Evolutionary conservation across 2,797 vertebrate species (phyloP), one percentile per base, ranked within the genome.

Genomic region (Leucoraja ocellata): DNA sequence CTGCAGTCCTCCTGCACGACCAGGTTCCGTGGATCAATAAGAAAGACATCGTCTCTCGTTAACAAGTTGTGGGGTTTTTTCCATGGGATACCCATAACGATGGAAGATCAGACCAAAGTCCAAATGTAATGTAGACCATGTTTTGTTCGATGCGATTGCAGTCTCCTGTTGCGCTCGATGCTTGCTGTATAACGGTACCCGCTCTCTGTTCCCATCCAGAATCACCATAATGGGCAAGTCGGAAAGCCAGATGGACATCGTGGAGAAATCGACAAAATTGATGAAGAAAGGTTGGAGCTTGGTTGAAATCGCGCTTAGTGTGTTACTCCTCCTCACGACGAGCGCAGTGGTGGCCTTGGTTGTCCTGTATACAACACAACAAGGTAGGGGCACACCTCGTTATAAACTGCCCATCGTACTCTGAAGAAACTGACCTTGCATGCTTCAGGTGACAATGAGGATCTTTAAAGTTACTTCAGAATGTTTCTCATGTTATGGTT

Each of bases 171-270:
- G 8, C 6, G 68, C 16, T 68, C 84, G 63, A 14, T 21, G 84
- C 68, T 68, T 11, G n/a, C 16, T 68, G 58, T 63, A 0, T 91
- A 71, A 71, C 88, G 1, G 65, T 21, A 36, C 68, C 14, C 0
- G 92, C 94, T 95, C 94, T 94, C 46, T 93, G 39, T 63, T 39
- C 77, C 93, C 93, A 94, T 96, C 93, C 93, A 97, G 96, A 95
- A 95, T 95, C 94, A 95, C 95, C 94, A 98, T 96, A 96, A 98
- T 98, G 98, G 98, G 97, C 96, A 98, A 98, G 97, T 98, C 98
- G 0, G 98, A 98, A 96, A 98, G 97, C 94, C 97, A 98, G 93
- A 97, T 97, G 98, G 98, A 98, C 94, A 98, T 97, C 95, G 97
- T 98, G 97, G 98, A 98, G 96, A 97, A 97, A 96, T 96, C 97